Evolutionary conservation across 2,797 vertebrate species (phyloP), one percentile per base, ranked within the genome.

Genomic region (Fratercula arctica): DNA sequence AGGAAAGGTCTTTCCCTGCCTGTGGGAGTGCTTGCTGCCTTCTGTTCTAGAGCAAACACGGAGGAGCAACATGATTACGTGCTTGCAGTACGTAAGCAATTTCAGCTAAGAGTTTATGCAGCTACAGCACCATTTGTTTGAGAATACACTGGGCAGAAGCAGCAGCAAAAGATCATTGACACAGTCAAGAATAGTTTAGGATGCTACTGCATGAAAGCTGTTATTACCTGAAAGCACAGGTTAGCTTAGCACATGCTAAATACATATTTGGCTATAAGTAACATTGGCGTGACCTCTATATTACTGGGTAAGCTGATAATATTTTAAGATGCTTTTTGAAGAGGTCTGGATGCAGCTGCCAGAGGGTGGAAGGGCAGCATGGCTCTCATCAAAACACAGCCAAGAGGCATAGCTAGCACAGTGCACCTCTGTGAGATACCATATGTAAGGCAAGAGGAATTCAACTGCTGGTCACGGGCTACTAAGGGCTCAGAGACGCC

Each of bases 281-380:
- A 74, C 45, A 20, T 20, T 85, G 79, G 17, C 9, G 23, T 66
- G 73, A 78, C 73, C 69, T 81, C 69, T 78, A 24, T 91, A 50
- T 50, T 90, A 77, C n/a, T 59, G 91, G 24, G 41, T 79, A 94
- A 89, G 61, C 33, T 82, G 74, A 46, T 79, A 91, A 82, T 76
- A 79, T 84, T 94, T 89, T 85, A 86, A 89, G 77, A 87, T 50
- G 77, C 59, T 94, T 95, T 89, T 72, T 56, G 29, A 93, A 93
- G 41, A 66, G 45, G 54, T 50, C 45, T 46, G 76, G 23, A 25
- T 66, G 59, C 59, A 79, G 77, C 50, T 94, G 90, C 51, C 61
- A 54, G 46, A 69, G 54, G 33, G 46, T 61, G 46, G 69, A 80
- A 75, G 46, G 69, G 46, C 68, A 91, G 35, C n/a, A 50, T 14